phyloP scores from a whole-genome alignment of 2,888 invertebrate genomes.

The Pimpla rufipes region DNA sequence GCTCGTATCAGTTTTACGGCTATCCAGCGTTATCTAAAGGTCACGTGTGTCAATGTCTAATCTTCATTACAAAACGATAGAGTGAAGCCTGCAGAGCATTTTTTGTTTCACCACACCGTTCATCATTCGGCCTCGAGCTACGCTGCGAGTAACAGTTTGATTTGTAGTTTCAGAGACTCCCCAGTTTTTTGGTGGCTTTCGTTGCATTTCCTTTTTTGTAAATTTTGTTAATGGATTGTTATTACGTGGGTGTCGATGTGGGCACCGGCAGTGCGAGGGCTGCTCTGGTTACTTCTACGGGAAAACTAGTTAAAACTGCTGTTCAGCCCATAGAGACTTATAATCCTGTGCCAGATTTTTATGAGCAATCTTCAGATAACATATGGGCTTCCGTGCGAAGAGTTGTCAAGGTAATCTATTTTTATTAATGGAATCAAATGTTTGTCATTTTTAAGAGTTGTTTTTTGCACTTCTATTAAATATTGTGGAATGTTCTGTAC shows the following conservation, averaged over 20 bases:
- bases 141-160: background rate
- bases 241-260: slow-evolving; percentile 96
- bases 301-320: slow-evolving; percentile 89
- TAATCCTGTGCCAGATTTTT: slow-evolving; percentile 92
- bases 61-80: slow-evolving; percentile 67
- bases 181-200: background rate
- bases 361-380: slow-evolving; percentile 96
- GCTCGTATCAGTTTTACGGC: slow-evolving; percentile 10
- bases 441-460: background rate
- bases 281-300: slow-evolving; percentile 90
- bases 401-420: slow-evolving; percentile 90
- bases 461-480: background rate
- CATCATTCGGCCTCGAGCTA: background rate
- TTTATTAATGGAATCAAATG: background rate
- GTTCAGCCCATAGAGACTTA: slow-evolving; percentile 91
- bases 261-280: slow-evolving; percentile 97
- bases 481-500: background rate
- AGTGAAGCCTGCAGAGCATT: slow-evolving; percentile 68
- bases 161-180: background rate
- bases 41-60: slow-evolving; percentile 71
- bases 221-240: slow-evolving; percentile 85
- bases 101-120: slow-evolving; percentile 59
- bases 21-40: slow-evolving; percentile 77
- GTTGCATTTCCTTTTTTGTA: background rate
- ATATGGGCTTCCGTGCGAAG: slow-evolving; percentile 93